Percentiles rank a stretch among this genome's conserved stretches.
Evolutionary conservation across 2,888 invertebrate genomes (phyloP).

Genomic region (Callyntrura guangdongensis): DNA sequence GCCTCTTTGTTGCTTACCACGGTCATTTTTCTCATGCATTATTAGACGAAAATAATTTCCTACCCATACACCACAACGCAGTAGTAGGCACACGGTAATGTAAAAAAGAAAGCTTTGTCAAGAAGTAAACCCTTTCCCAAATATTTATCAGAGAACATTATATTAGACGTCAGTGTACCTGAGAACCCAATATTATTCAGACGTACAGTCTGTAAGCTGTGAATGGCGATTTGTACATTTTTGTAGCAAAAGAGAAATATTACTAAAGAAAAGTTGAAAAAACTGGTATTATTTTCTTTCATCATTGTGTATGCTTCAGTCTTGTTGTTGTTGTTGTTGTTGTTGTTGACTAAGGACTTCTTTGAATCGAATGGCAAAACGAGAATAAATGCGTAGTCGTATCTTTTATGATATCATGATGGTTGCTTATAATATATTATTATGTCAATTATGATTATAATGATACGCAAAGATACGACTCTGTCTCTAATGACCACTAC

Average conservation of each 20-base stretch:
- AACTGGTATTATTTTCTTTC: constrained; percentile 8
- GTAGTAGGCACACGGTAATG: no score
- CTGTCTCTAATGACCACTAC: constrained; percentile 56
- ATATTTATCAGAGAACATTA: neutral
- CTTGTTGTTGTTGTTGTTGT: neutral
- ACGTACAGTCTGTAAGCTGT: neutral
- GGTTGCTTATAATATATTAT: neutral
- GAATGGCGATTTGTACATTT: neutral
- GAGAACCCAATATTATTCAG: no score
- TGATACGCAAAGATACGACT: neutral
- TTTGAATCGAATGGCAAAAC: constrained; percentile 7
- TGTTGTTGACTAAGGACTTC: constrained; percentile 40
- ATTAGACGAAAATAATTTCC: no score
- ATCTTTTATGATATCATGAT: neutral
- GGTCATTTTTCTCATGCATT: no score
- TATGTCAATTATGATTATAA: constrained; percentile 19
- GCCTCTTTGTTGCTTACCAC: no score
- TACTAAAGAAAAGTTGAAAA: constrained; percentile 24
- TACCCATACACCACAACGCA: no score
- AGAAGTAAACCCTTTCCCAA: neutral
- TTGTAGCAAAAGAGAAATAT: neutral
- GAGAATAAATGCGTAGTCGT: neutral
- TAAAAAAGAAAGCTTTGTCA: no score
- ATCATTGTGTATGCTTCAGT: neutral
- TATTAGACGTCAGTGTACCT: neutral